These are phyloP conservation scores for Hipparchia sbordonii DNA, from an alignment of 2,888 invertebrate species.

Conservation along the genomic window DNA sequence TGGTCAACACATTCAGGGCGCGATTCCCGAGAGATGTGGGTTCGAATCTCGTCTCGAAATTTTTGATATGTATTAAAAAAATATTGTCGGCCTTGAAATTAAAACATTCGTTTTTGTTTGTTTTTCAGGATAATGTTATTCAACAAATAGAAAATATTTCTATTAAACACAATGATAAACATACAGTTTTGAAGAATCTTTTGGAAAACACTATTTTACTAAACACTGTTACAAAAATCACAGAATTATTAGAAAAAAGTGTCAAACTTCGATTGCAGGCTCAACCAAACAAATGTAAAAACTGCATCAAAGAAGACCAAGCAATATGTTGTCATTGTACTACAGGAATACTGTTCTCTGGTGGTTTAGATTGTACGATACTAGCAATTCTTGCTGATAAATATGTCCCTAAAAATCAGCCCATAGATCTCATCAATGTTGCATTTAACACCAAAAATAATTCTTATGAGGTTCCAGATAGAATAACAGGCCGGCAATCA, in stretches of 20 bases:
- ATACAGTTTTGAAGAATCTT: constrained; percentile 65
- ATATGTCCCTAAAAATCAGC: constrained; percentile 84
- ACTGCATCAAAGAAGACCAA: constrained; percentile 70
- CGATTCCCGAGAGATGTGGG: too few species aligned
- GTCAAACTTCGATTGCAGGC: constrained; percentile 82
- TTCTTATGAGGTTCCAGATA: constrained; percentile 90
- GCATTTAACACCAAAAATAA: constrained; percentile 87
- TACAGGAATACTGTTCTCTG: constrained; percentile 95
- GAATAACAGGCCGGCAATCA: constrained; percentile 89
- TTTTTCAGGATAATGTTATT: constrained; percentile 58
- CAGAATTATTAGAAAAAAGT: constrained; percentile 81
- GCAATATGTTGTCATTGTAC: constrained; percentile 83
- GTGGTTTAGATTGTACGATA: constrained; percentile 97
- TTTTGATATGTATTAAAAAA: too few species aligned
- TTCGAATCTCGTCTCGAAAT: too few species aligned
- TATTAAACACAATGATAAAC: constrained; percentile 50
- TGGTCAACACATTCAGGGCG: too few species aligned
- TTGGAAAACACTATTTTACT: constrained; percentile 61
- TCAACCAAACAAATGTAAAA: constrained; percentile 85
- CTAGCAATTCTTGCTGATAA: constrained; percentile 91
- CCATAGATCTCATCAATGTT: constrained; percentile 97
- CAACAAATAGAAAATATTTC: constrained; percentile 54
- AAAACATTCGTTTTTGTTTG: not conserved
- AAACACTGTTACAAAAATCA: constrained; percentile 71
- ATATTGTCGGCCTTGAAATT: not conserved